These are phyloP conservation scores for Matsumyia berberina DNA, from an alignment of 2,888 invertebrate species.

Conservation along the genomic window DNA sequence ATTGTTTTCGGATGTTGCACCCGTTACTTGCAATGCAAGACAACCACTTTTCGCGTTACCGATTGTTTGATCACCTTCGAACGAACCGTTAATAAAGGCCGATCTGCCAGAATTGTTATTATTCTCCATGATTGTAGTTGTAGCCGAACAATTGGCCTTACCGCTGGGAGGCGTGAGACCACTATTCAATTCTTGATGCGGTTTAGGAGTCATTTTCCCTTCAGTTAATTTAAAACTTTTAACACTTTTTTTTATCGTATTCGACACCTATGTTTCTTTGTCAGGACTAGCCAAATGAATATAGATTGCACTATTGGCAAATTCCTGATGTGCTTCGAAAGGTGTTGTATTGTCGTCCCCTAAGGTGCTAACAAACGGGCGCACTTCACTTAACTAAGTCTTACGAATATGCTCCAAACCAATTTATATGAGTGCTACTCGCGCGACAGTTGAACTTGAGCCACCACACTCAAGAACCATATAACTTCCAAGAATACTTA, in stretches of 20 bases:
- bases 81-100: slow-evolving; percentile 65
- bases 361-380: slow-evolving; percentile 61
- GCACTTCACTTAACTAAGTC: slow-evolving; percentile 74
- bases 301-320: slow-evolving; percentile 33
- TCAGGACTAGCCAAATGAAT: slow-evolving; percentile 58
- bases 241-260: not conserved
- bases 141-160: slow-evolving; percentile 58
- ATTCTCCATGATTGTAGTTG: slow-evolving; percentile 18
- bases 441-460: slow-evolving; percentile 50
- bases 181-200: slow-evolving; percentile 65
- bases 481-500: slow-evolving; percentile 53
- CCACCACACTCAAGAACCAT: slow-evolving; percentile 65
- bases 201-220: slow-evolving; percentile 65
- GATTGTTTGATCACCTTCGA: slow-evolving; percentile 62
- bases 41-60: slow-evolving; percentile 30
- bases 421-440: slow-evolving; percentile 68
- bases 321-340: slow-evolving; percentile 51
- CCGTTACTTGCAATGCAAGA: slow-evolving; percentile 53
- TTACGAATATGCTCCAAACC: slow-evolving; percentile 51
- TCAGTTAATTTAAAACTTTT: slow-evolving; percentile 34
- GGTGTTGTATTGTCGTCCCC: slow-evolving; percentile 26
- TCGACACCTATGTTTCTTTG: not conserved
- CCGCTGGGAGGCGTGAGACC: slow-evolving; percentile 43
- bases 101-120: slow-evolving; percentile 27
- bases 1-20: slow-evolving; percentile 30